Percentiles rank a stretch among this genome's conserved stretches.
Conservation (phyloP, 2,888 invertebrate species). For the Ichneumoninae sp. region DNA sequence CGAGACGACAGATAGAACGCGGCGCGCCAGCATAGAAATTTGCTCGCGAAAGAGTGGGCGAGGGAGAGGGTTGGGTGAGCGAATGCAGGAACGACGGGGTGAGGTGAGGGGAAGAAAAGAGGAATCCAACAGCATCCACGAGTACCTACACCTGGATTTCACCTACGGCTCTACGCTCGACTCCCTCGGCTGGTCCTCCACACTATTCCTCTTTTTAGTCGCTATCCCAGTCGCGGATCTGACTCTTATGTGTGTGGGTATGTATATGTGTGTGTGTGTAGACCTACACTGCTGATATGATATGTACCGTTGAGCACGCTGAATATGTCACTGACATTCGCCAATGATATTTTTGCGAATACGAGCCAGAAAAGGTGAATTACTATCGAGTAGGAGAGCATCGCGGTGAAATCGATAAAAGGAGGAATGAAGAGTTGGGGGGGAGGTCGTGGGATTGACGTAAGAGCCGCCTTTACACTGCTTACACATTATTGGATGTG, state of each 20-base stretch:
- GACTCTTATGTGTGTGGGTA: not conserved
- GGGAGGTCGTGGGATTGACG: not conserved
- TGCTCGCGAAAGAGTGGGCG: constrained; percentile 23
- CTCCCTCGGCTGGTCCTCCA: not conserved
- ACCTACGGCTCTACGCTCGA: not conserved
- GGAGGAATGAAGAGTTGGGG: not conserved
- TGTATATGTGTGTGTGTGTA: not conserved
- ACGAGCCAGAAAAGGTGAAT: constrained; percentile 12
- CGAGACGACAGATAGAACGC: constrained; percentile 48
- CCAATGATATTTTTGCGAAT: constrained; percentile 11
- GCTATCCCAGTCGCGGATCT: not conserved
- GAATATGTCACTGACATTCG: constrained; percentile 41
- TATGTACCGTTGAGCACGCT: not conserved
- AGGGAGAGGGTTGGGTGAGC: constrained; percentile 9
- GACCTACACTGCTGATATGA: not conserved
- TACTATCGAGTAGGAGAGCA: constrained; percentile 28
- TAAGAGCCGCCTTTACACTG: not conserved
- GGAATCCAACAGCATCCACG: constrained; percentile 36
- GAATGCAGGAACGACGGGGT: not conserved
- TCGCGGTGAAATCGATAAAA: constrained; percentile 15
- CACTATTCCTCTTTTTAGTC: constrained; percentile 4
- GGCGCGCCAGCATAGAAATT: constrained; percentile 42
- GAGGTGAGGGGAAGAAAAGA: constrained; percentile 15
- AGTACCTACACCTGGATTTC: constrained; percentile 52
- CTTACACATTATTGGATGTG: not conserved